A percentile compares a stretch with the other conserved stretches of the same genome.
Evolutionary conservation across 2,888 invertebrate genomes (phyloP).

Genomic region (Heteromurus nitidus): DNA sequence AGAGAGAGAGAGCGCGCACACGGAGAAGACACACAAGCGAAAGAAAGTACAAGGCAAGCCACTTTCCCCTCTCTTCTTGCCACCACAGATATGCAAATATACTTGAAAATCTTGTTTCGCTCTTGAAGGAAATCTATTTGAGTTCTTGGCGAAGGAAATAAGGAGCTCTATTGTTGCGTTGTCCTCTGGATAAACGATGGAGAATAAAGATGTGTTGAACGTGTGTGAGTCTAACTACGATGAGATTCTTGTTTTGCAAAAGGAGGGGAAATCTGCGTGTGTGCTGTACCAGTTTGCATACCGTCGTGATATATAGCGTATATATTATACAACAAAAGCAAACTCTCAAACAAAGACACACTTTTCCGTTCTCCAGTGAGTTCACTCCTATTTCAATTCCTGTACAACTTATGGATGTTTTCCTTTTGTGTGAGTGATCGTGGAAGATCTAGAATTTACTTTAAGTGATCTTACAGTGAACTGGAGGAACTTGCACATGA

Average conservation of each 20-base stretch:
- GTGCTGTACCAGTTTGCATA: no score
- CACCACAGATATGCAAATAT: conserved; percentile 30
- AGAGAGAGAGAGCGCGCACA: no score
- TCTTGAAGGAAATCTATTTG: conserved; percentile 22
- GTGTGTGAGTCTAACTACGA: not conserved
- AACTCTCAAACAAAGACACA: no score
- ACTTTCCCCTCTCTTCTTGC: not conserved
- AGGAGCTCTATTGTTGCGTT: conserved; percentile 5
- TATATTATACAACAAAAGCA: no score
- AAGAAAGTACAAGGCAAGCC: not conserved
- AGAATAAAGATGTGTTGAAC: not conserved
- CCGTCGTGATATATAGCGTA: no score
- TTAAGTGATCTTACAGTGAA: no score
- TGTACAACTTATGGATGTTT: no score
- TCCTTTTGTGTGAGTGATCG: no score
- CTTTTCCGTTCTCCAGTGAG: not conserved
- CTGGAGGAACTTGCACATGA: no score
- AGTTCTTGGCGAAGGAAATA: conserved; percentile 8
- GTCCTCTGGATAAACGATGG: not conserved
- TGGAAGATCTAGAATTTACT: no score
- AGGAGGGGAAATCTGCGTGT: no score
- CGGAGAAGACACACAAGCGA: not conserved
- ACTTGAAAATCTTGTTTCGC: conserved; percentile 10
- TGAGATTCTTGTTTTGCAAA: not conserved
- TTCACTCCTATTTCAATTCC: no score